phyloP scores from a whole-genome alignment of 2,797 vertebrate species.

The Erpetoichthys calabaricus region DNA sequence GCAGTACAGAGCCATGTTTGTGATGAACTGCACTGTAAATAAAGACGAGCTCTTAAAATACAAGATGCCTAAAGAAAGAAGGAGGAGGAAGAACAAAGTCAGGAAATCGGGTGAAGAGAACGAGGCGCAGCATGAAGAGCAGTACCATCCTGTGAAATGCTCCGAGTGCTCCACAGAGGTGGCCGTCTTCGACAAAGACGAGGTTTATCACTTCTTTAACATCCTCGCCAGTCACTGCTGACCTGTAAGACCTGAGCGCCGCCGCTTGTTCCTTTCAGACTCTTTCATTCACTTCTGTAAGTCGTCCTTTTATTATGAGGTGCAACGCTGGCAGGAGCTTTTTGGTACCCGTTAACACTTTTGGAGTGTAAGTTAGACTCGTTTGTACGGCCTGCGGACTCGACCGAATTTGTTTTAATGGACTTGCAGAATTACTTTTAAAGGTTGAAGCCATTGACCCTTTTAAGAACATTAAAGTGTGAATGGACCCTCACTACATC shows the following conservation, averaged over 20 bases:
- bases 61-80: slow-evolving; percentile 42
- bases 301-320: too few species aligned
- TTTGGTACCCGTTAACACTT: too few species aligned
- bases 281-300: too few species aligned
- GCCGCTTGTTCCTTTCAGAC: too few species aligned
- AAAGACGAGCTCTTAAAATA: slow-evolving; percentile 74
- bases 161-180: slow-evolving; percentile 85
- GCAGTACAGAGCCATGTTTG: slow-evolving; percentile 95
- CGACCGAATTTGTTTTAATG: too few species aligned
- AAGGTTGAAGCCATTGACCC: too few species aligned
- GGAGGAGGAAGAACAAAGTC: slow-evolving; percentile 40
- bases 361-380: too few species aligned
- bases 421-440: too few species aligned
- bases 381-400: too few species aligned
- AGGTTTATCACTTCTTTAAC: slow-evolving; percentile 94
- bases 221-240: slow-evolving; percentile 84
- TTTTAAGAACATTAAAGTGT: too few species aligned
- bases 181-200: slow-evolving; percentile 81
- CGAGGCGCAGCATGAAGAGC: slow-evolving; percentile 55
- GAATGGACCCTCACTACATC: too few species aligned
- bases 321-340: too few species aligned
- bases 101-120: slow-evolving; percentile 29
- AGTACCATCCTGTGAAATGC: slow-evolving; percentile 80
- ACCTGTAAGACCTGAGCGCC: slow-evolving; percentile 14
- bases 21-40: slow-evolving; percentile 87